Conservation (phyloP, 2,113 vertebrate genomes). For the Gadus macrocephalus region DNA sequence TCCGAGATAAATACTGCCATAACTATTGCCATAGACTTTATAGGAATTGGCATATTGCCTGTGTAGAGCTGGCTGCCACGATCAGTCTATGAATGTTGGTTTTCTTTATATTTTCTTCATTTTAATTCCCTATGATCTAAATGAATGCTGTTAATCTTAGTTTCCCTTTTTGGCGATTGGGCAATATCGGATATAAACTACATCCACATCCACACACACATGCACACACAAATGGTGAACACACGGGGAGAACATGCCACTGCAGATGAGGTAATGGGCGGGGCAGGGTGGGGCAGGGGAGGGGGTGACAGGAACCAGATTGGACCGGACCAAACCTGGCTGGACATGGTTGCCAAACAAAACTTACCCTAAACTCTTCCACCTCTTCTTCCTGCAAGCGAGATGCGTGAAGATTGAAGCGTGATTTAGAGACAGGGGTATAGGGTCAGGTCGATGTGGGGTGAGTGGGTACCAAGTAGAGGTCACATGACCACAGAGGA, state of each 20-base stretch:
- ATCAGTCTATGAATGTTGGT: too few relatives aligned
- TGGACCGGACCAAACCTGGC: conserved; percentile 27
- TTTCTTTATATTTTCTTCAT: too few relatives aligned
- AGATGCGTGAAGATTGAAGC: conserved; percentile 96
- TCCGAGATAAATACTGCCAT: too few relatives aligned
- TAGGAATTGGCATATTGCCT: too few relatives aligned
- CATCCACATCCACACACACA: conserved; percentile 24
- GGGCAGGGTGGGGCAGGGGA: conserved; percentile 24
- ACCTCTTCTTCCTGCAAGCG: conserved; percentile 99
- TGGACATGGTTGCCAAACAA: conserved; percentile 54
- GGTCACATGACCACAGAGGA: conserved; percentile 57
- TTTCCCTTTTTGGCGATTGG: too few relatives aligned
- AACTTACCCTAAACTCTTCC: conserved; percentile 99
- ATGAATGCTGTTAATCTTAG: too few relatives aligned
- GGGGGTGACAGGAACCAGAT: conserved; percentile 21
- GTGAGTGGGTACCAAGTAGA: conserved; percentile 59
- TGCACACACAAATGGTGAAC: conserved; percentile 18
- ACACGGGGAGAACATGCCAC: conserved; percentile 45
- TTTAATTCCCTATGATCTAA: too few relatives aligned
- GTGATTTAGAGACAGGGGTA: conserved; percentile 80
- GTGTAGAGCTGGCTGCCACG: too few relatives aligned
- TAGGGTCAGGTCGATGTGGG: conserved; percentile 65
- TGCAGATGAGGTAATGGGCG: conserved; percentile 9
- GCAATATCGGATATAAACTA: too few relatives aligned
- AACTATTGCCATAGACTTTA: too few relatives aligned